Evolutionary conservation across 2,888 invertebrate genomes (phyloP).

Genomic region (Heliconius ethilla): DNA sequence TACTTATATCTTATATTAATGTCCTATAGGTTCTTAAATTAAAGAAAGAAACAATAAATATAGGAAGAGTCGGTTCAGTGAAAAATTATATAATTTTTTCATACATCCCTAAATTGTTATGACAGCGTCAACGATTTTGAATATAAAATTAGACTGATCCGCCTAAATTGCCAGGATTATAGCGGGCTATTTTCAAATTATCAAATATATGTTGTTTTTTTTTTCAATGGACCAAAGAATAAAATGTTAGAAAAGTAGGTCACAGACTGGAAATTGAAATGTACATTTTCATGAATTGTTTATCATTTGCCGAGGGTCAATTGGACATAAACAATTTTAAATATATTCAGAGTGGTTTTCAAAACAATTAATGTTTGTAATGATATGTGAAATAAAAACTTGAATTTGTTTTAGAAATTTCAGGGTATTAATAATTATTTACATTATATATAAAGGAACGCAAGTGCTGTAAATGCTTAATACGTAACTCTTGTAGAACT

Average conservation of each 20-base stretch:
- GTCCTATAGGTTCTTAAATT: not conserved
- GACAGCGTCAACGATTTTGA: slow-evolving; percentile 29
- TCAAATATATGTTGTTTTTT: slow-evolving; percentile 15
- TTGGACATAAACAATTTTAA: slow-evolving; percentile 10
- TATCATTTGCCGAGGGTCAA: slow-evolving; percentile 22
- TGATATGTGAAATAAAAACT: not conserved
- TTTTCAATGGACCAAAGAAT: not conserved
- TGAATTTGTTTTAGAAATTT: too few relatives aligned
- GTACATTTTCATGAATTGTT: slow-evolving; percentile 27
- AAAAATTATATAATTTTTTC: slow-evolving; percentile 10
- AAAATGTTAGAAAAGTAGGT: slow-evolving; percentile 26
- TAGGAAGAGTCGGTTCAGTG: not conserved
- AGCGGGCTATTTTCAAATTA: slow-evolving; percentile 14
- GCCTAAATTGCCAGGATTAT: slow-evolving; percentile 24
- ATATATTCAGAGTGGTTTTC: not conserved
- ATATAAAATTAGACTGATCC: slow-evolving; percentile 22
- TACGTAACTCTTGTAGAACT: slow-evolving; percentile 7
- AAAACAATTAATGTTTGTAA: not conserved
- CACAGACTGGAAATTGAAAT: slow-evolving; percentile 30
- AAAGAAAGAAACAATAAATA: not conserved
- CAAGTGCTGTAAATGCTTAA: not conserved
- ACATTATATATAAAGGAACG: not conserved
- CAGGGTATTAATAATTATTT: not conserved
- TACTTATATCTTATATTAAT: not conserved
- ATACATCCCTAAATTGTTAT: slow-evolving; percentile 24